Evolutionary conservation across 1,140 invertebrate species (phyloP).

Genomic region (Drosophila micromelanica): DNA sequence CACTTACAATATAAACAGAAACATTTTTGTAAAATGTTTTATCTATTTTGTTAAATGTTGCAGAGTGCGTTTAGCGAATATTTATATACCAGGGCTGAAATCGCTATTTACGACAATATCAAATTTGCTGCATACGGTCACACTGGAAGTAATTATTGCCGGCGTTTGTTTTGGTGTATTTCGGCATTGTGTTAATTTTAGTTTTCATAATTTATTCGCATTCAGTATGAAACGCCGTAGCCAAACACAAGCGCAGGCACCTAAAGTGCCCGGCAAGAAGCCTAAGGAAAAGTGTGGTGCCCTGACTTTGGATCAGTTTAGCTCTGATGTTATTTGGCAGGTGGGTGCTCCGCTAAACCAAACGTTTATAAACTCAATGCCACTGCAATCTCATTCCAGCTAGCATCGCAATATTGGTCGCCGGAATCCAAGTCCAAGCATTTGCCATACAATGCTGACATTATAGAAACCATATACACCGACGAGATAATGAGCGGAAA

Average conservation of each 20-base stretch:
- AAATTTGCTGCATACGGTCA: background rate
- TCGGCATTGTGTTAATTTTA: constrained; percentile 8
- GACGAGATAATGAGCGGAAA: constrained; percentile 91
- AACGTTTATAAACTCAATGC: constrained; percentile 25
- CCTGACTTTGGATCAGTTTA: constrained; percentile 93
- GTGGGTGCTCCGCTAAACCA: constrained; percentile 48
- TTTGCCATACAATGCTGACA: constrained; percentile 88
- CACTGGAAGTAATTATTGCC: constrained; percentile 35
- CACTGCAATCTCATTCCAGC: constrained; percentile 85
- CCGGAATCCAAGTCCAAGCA: constrained; percentile 90
- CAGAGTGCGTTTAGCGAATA: background rate
- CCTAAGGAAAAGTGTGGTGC: constrained; percentile 70
- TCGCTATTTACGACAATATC: constrained; percentile 3
- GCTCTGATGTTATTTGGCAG: constrained; percentile 85
- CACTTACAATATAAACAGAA: too few species aligned
- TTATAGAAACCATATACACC: constrained; percentile 92
- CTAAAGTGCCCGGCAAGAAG: constrained; percentile 34
- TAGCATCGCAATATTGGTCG: constrained; percentile 95
- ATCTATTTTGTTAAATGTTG: too few species aligned
- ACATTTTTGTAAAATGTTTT: too few species aligned
- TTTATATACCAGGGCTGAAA: background rate
- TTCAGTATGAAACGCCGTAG: constrained; percentile 62
- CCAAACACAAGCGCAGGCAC: constrained; percentile 43
- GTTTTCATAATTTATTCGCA: constrained; percentile 1
- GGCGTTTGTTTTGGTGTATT: constrained; percentile 63